A percentile compares a stretch with the other conserved stretches of the same genome.
Evolutionary conservation across 2,888 invertebrate genomes (phyloP).

Genomic region (Drosophila mulleri): DNA sequence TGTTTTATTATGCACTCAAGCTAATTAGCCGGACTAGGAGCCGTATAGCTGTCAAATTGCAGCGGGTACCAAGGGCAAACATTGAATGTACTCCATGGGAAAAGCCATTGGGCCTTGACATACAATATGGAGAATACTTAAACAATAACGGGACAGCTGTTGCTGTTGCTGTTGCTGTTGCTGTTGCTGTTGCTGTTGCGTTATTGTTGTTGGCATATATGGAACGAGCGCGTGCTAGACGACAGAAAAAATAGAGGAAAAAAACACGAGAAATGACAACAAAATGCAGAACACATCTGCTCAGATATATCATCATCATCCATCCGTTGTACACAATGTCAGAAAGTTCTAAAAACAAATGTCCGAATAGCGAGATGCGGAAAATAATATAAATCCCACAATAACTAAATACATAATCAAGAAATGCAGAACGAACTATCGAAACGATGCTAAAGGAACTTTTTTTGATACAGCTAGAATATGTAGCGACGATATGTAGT

Average conservation of each 20-base stretch:
- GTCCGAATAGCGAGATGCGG: conserved; percentile 45
- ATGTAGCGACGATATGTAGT: no score
- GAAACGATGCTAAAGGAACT: neutral
- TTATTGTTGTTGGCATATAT: conserved; percentile 12
- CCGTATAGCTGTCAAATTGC: conserved; percentile 11
- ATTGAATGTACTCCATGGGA: conserved; percentile 16
- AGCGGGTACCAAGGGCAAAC: conserved; percentile 8
- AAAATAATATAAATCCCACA: conserved; percentile 45
- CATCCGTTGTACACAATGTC: conserved; percentile 65
- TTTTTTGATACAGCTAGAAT: no score
- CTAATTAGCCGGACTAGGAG: conserved; percentile 13
- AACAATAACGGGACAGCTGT: conserved; percentile 17
- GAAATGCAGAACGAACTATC: conserved; percentile 43
- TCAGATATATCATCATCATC: conserved; percentile 70
- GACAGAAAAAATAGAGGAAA: conserved; percentile 14
- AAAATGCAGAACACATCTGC: conserved; percentile 66
- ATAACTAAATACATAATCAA: conserved; percentile 24
- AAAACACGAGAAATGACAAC: conserved; percentile 32
- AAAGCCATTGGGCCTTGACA: conserved; percentile 48
- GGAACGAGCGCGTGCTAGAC: conserved; percentile 44
- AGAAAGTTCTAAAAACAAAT: conserved; percentile 76
- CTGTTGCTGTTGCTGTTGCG: neutral
- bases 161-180: neutral
- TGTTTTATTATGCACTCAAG: conserved; percentile 38
- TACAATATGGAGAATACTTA: conserved; percentile 31